phyloP scores from a whole-genome alignment of 2,888 invertebrate genomes.

The Agrotis exclamationis region DNA sequence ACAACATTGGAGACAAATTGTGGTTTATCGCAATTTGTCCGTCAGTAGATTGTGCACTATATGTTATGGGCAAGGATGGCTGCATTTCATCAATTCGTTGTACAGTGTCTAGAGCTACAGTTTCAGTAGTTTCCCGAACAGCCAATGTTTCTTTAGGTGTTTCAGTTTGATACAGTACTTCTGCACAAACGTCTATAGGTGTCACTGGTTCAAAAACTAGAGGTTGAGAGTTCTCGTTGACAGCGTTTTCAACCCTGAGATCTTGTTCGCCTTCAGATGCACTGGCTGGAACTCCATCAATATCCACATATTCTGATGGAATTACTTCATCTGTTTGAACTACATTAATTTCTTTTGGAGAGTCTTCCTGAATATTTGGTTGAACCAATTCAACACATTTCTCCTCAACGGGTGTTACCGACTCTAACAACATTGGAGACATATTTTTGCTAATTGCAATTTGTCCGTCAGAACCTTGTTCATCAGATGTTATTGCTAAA shows the following conservation, averaged over 20 bases:
- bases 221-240: slow-evolving; percentile 13
- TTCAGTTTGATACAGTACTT: neutral
- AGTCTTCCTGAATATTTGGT: neutral
- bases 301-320: slow-evolving; percentile 15
- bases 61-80: neutral
- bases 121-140: neutral
- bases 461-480: neutral
- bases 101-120: neutral
- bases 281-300: neutral
- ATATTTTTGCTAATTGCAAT: neutral
- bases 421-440: slow-evolving; percentile 18
- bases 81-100: neutral
- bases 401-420: slow-evolving; percentile 16
- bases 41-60: neutral
- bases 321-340: slow-evolving; percentile 19
- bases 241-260: neutral
- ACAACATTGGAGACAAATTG: slow-evolving; percentile 5
- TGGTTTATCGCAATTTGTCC: neutral
- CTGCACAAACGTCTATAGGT: neutral
- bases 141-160: neutral
- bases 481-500: neutral
- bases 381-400: neutral
- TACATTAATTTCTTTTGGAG: neutral
- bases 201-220: slow-evolving; percentile 7
- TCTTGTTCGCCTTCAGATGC: neutral